Evolutionary conservation across 64 coral and sea anemone species (phyloP), one percentile per base, ranked within the genome.

Genomic region (Catalaphyllia jardinei): DNA sequence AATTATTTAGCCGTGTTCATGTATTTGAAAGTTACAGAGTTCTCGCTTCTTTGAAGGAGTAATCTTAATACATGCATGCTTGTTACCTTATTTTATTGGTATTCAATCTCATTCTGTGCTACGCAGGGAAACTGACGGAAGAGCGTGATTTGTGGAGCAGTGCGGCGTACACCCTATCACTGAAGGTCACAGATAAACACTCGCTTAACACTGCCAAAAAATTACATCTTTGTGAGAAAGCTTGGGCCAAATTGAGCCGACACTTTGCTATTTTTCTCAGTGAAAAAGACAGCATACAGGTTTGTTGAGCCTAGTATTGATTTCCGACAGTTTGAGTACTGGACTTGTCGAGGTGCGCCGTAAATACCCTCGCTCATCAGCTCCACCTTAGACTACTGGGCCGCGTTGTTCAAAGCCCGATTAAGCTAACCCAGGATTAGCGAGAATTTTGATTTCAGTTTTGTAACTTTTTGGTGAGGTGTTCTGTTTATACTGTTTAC

Each of bases 221-320:
- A 76, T 29, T 99, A 38, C 97, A 99, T 72, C 93, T 99, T 38
- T 93, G 88, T 20, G 97, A 99, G 29, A 95, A 95, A 88, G 97
- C 97, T 18, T 99, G 97, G 97, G 94, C 97, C 52, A 95, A 94
- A 73, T 67, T 99, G 14, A 92, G 93, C 7, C 86, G 91, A 67
- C 97, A 99, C 83, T 99, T 99, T 73, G 91, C 90, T n/a, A 88
- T 99, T 50, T 93, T 93, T 64, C 82, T 99, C 24, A 93, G 91
- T 80, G 93, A 95, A 31, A 99, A 99, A 31, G 97, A 99, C 54
- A 99, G 97, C 24, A 92, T 95, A 79, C 91, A 99, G 97, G 97
- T 98, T 42, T 17, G 87, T 78, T 62, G 30, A 14, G 35, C 24
- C 11, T 8, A 39, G 7, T 49, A 60, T 38, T 28, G 19, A 22